Percentiles rank a stretch among this genome's conserved stretches.
Conservation (phyloP, 2,888 invertebrate genomes). For the Lycaena phlaeas region DNA sequence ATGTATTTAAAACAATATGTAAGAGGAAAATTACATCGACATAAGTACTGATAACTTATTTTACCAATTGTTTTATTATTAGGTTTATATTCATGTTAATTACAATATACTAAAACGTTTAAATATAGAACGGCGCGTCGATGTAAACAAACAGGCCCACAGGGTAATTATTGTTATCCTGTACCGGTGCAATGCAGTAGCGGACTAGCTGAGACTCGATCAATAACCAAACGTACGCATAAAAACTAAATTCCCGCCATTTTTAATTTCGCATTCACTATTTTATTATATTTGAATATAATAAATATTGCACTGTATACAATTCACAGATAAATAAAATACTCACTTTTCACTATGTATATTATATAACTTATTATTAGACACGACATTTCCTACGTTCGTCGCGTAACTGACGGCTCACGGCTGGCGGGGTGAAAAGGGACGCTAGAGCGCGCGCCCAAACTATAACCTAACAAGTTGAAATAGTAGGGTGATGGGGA, state of each 20-base stretch:
- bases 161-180: constrained; percentile 19
- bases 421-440: constrained; percentile 27
- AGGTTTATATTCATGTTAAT: no score
- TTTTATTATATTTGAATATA: constrained; percentile 1
- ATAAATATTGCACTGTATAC: neutral
- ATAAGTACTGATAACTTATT: neutral
- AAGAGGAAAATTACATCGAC: neutral
- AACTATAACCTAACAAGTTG: constrained; percentile 63
- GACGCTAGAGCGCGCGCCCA: constrained; percentile 51
- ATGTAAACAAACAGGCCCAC: constrained; percentile 47
- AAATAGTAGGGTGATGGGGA: constrained; percentile 49
- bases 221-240: constrained; percentile 45
- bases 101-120: no score
- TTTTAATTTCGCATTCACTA: constrained; percentile 30
- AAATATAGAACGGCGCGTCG: constrained; percentile 4
- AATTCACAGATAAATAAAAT: constrained; percentile 10
- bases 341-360: constrained; percentile 6
- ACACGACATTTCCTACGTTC: constrained; percentile 47
- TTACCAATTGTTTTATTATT: no score
- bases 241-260: constrained; percentile 44
- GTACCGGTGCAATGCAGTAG: constrained; percentile 48
- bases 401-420: constrained; percentile 48
- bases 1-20: no score
- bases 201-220: constrained; percentile 43
- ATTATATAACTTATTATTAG: neutral